phyloP scores from a whole-genome alignment of 1,140 invertebrate genomes.

The Harlomillsia oculata region DNA sequence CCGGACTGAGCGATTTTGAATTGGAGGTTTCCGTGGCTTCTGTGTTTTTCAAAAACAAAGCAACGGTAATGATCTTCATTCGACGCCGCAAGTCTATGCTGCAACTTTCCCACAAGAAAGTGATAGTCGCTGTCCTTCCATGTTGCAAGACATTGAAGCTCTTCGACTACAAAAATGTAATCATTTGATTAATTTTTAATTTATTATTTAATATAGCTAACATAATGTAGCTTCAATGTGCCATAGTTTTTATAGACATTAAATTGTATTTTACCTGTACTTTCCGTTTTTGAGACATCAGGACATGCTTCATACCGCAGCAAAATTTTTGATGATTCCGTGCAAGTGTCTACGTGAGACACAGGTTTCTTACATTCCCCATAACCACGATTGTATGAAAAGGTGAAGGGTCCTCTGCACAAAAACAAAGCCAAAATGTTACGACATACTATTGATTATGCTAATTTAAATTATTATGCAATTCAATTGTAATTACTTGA shows the following conservation, averaged over 20 bases:
- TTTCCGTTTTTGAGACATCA: slow-evolving; percentile 48
- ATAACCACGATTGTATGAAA: slow-evolving; percentile 42
- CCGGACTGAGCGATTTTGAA: slow-evolving; percentile 75
- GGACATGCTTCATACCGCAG: slow-evolving; percentile 57
- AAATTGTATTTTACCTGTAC: slow-evolving; percentile 37
- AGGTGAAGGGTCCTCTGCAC: slow-evolving; percentile 39
- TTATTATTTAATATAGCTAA: background rate
- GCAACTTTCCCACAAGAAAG: slow-evolving; percentile 68
- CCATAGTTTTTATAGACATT: background rate
- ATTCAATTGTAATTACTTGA: slow-evolving; percentile 21
- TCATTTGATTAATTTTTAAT: background rate
- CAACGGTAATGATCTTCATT: slow-evolving; percentile 85
- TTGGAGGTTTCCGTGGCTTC: slow-evolving; percentile 40
- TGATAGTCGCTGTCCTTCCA: slow-evolving; percentile 82
- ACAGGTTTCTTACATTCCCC: slow-evolving; percentile 44
- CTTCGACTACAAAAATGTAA: slow-evolving; percentile 63
- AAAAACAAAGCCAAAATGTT: background rate
- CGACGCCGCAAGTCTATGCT: slow-evolving; percentile 63
- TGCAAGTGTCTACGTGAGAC: slow-evolving; percentile 54
- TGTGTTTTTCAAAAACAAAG: slow-evolving; percentile 75
- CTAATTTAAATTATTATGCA: background rate
- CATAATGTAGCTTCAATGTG: background rate
- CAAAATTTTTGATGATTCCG: slow-evolving; percentile 50
- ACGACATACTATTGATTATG: background rate
- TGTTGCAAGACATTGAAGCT: slow-evolving; percentile 69